Percentiles rank a stretch among this genome's conserved stretches.
Conservation (phyloP, 2,797 vertebrate genomes). For the Tapirus indicus region DNA sequence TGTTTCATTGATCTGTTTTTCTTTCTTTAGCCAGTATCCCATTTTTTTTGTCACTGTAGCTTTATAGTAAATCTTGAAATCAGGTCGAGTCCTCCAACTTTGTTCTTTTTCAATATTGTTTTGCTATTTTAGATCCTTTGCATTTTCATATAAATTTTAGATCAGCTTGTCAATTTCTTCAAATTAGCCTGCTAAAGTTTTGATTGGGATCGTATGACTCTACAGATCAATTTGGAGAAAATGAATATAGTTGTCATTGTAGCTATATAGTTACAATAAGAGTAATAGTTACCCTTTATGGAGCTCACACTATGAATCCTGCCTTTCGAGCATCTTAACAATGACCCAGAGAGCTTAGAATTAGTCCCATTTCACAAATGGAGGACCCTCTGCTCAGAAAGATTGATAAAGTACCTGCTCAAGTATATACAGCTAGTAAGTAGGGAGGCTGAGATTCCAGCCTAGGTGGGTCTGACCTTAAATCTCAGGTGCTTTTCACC, state of each 20-base stretch:
- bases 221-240: neutral
- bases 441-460: neutral
- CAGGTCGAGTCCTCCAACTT: neutral
- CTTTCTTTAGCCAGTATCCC: neutral
- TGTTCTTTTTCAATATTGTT: slow-evolving; percentile 29
- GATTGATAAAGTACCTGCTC: neutral
- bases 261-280: neutral
- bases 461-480: neutral
- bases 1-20: slow-evolving; percentile 46
- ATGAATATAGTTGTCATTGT: neutral
- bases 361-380: neutral
- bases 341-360: neutral
- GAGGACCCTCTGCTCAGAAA: neutral
- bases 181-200: slow-evolving; percentile 36
- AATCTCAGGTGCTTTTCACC: neutral
- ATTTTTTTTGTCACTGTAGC: slow-evolving; percentile 13
- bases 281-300: neutral
- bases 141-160: slow-evolving; percentile 31
- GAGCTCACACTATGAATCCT: neutral
- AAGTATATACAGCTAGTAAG: neutral
- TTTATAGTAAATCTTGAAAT: slow-evolving; percentile 57
- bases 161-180: slow-evolving; percentile 1
- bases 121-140: neutral
- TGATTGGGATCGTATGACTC: neutral
- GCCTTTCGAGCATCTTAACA: neutral